phyloP scores from a whole-genome alignment of 1,140 invertebrate genomes.

The Camponotus floridanus region DNA sequence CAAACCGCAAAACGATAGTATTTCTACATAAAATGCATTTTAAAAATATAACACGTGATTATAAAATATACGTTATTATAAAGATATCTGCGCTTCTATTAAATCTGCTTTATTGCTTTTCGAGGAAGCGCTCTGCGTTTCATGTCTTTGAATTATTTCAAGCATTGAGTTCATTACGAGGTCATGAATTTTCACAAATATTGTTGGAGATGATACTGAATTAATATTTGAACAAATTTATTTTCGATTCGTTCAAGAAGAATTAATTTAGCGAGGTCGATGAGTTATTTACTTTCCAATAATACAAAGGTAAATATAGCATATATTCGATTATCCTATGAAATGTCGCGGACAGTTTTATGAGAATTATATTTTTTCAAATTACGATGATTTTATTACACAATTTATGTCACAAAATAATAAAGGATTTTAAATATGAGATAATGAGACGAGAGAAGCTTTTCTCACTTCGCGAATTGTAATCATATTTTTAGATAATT shows the following conservation, averaged over 20 bases:
- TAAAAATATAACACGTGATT: background rate
- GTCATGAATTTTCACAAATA: conserved; percentile 28
- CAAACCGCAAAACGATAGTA: background rate
- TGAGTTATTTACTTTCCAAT: conserved; percentile 30
- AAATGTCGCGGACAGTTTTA: conserved; percentile 19
- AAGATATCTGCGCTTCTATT: conserved; percentile 16
- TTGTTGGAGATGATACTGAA: conserved; percentile 1
- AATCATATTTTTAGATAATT: background rate
- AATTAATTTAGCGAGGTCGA: conserved; percentile 25
- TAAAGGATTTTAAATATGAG: background rate
- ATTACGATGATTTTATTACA: background rate
- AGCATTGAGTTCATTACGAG: background rate
- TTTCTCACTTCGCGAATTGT: background rate
- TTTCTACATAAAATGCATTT: background rate
- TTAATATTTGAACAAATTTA: conserved; percentile 36
- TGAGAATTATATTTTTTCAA: conserved; percentile 31
- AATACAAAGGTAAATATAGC: conserved; percentile 28
- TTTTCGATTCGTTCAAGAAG: conserved; percentile 20
- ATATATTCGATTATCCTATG: background rate
- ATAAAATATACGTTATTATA: background rate
- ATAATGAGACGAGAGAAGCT: background rate
- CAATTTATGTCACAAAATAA: conserved; percentile 17
- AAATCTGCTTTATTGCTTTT: background rate
- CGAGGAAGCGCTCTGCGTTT: background rate
- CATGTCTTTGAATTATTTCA: background rate